Base-by-base conservation (phyloP, 2,113 vertebrate species). In the Ranitomeya imitator region DNA sequence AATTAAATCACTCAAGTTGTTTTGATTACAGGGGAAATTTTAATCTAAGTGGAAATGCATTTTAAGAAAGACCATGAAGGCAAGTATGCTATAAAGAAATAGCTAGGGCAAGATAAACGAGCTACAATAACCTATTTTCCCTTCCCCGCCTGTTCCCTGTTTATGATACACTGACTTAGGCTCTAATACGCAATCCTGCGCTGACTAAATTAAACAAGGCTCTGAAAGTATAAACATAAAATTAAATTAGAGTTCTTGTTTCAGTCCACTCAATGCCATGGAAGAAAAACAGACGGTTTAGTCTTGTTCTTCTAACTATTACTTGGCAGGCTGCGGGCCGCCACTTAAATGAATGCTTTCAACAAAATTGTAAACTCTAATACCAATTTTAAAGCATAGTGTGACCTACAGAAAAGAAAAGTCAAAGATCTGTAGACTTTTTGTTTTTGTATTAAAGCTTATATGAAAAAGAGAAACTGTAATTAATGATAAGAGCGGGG, bases 341-440 rank as follows among this genome's bases (percentile, higher is more conserved):
- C 76, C 87, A 89, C 92, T 81, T 91, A 93, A 91, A 90, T 91
- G 92, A 91, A 90, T 51, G 86, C 91, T 92, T 93, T 93, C 92
- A 94, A 89, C 90, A 93, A 74, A 71, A 86, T 15, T 86, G 13
- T 91, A 91, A 89, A 88, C 69, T 85, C 90, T 90, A 90, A 86
- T 90, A 87, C 84, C 89, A 89, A 92, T 92, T 77, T 85, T 88
- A 91, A 88, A 89, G 85, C 88, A 89, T 71, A 83, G 88, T 79
- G 79, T 74, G 85, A 92, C 89, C 89, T 93, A 90, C 92, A 91
- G 92, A 91, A 92, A 76, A 61, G 37, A 45, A 82, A 85, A 89
- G 85, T 81, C 83, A 71, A 85, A 69, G 63, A 77, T 65, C 37
- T 83, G 74, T n/a, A 59, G 7, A 37, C 57, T 21, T 15, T 13